Base-by-base conservation (phyloP, 2,113 vertebrate species). In the Tenebrosternarchus preto region DNA sequence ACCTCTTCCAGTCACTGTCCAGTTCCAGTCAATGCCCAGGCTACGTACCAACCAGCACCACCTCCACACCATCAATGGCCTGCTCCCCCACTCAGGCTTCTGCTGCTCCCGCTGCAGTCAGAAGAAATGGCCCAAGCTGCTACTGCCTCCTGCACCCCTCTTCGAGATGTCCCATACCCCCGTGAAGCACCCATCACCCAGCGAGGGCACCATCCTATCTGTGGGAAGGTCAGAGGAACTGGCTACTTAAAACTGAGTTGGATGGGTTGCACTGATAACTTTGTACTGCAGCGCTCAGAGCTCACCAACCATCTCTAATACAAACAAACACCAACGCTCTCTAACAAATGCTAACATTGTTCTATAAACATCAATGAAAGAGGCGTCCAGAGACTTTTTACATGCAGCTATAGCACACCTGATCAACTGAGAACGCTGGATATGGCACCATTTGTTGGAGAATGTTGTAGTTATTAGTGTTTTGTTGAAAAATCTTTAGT, bases 61-160 rank as follows among this genome's bases (percentile, higher is more conserved):
- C 84, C 94, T 94, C 11, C 97, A 99, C 93, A 98, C 97, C 0
- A 94, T 98, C 87, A 95, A 95, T 2, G 95, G 95, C 0, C 86
- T 94, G 2, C 93, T 93, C 29, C 89, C 94, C 0, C 92, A 84
- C 73, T 89, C 93, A 0, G 93, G 92, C 64, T 86, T 91, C 86
- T 91, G 92, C 22, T 98, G 97, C 24, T 90, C 94, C 63, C 95
- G 96, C 22, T 98, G 97, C 50, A 93, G 94, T 87, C 96, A 97
- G 83, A 95, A 88, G 83, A 99, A 97, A 81, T 98, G 97, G 97
- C 96, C 96, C 0, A 87, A 96, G 9, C 76, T 94, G 70, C 92
- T 94, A 73, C 90, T 94, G 0, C 84, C 88, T 29, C 88, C 89
- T 3, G 79, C 90, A 79, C 39, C 72, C 2, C 78, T 77, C 9